These are phyloP conservation scores for Bruchidius siliquastri DNA, from an alignment of 2,888 invertebrate genomes.

Conservation along the genomic window DNA sequence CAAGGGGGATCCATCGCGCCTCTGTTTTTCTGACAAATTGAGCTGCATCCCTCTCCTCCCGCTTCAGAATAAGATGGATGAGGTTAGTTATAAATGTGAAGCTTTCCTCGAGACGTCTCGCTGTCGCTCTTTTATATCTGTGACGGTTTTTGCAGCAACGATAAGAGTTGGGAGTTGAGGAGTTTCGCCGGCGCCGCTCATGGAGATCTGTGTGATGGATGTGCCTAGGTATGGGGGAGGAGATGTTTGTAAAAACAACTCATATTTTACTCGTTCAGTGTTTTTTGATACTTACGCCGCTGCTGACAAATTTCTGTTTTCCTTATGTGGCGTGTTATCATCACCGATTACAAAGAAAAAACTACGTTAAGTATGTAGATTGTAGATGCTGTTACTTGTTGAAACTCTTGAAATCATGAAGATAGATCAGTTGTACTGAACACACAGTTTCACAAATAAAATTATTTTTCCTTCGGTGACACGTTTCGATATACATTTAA, in stretches of 20 bases:
- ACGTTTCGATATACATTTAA: no score
- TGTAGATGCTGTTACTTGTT: no score
- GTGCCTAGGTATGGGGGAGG: background rate
- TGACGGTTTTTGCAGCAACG: constrained; percentile 44
- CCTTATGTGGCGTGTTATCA: background rate
- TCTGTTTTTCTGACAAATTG: constrained; percentile 50
- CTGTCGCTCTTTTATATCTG: constrained; percentile 46
- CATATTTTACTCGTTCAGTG: background rate
- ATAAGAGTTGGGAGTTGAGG: constrained; percentile 16
- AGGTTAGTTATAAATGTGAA: constrained; percentile 54
- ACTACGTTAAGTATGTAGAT: no score
- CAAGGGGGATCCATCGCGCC: background rate
- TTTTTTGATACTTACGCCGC: background rate
- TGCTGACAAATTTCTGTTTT: background rate
- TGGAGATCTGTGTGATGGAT: background rate
- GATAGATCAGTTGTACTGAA: no score
- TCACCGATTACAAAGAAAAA: no score
- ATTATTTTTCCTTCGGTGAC: no score
- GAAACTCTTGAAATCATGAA: no score
- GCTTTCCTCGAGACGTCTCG: constrained; percentile 48
- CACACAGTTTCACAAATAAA: no score
- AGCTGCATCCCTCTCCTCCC: constrained; percentile 50
- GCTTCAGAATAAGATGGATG: constrained; percentile 50
- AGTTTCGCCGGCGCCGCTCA: background rate
- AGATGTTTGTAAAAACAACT: background rate